Evolutionary conservation across 2,888 invertebrate species (phyloP), one percentile per base, ranked within the genome.

Genomic region (Odontocerum albicorne): DNA sequence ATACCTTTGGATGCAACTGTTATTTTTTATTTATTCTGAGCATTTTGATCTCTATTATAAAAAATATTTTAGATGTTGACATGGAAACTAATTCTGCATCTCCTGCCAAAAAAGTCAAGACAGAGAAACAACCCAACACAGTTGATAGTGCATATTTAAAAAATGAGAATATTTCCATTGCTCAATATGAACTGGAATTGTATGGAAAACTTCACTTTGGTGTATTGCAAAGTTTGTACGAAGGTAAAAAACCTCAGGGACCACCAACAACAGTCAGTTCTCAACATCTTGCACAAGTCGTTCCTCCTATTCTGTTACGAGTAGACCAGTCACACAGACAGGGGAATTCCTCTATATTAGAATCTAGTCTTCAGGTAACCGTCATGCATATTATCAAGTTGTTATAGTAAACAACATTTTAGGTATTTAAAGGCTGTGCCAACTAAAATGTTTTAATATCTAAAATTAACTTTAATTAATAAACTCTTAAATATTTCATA

Each of bases 201-300:
- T 88, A 88, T 61, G 80, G 81, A n/a, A 80, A 82, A 62, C 70
- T 89, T 17, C 88, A 88, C 65, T 69, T 88, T 19, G 84, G 84
- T 0, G 73, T 89, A 8, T 66, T 90, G 46, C 82, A 85, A 61
- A 85, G 85, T 53, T 68, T 88, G 56, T 67, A 84, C 2, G 84
- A 85, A 0, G 75, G 72, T 64, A 77, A 69, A 40, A 65, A 72
- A 65, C 73, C 66, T 39, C 71, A 70, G 1, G 73, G 70, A 13
- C 80, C 83, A 0, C 81, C 85, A 0, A 82, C 83, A 3, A 85
- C 85, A 0, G 74, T 88, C 4, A 82, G 81, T 60, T 83, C 84
- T 1, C 84, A 85, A 63, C 82, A 85, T 64, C 67, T 88, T 12
- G 72, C 75, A 2, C 72, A 74, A 1, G 70, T 83, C 6, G 72